Percentiles rank a stretch among this genome's conserved stretches.
These are phyloP conservation scores for Torymus texanus DNA, from an alignment of 2,888 invertebrate genomes.

Conservation along the genomic window DNA sequence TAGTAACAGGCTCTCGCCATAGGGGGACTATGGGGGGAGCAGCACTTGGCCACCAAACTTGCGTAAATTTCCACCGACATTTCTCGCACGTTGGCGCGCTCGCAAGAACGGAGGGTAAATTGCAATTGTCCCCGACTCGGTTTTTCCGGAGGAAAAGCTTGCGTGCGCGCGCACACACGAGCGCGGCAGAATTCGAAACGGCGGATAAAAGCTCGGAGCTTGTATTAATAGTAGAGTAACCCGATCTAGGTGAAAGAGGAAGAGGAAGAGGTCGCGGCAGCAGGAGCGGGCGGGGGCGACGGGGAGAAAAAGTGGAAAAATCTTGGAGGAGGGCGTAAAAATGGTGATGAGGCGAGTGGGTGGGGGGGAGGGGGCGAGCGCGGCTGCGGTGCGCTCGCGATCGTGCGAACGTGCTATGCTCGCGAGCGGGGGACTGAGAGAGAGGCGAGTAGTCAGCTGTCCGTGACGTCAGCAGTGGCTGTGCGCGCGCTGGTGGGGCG, in stretches of 20 bases:
- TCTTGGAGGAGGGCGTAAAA: slow-evolving; percentile 31
- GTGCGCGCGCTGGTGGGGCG: slow-evolving; percentile 50
- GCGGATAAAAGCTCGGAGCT: not conserved
- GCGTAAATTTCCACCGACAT: no score
- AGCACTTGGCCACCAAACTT: no score
- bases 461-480: slow-evolving; percentile 68
- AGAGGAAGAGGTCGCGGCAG: not conserved
- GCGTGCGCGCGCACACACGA: no score
- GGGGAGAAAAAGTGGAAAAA: not conserved
- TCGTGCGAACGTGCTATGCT: no score
- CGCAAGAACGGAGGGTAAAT: no score
- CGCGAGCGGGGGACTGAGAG: not conserved
- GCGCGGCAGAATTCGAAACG: not conserved
- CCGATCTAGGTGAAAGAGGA: slow-evolving; percentile 2
- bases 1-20: slow-evolving; percentile 39
- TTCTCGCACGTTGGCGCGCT: no score
- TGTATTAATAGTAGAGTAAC: slow-evolving; percentile 43
- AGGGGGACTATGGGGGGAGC: no score
- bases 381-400: no score
- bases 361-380: no score
- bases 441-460: slow-evolving; percentile 69
- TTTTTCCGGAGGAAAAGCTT: no score
- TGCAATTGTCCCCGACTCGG: no score
- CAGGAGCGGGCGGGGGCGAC: not conserved
- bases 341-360: not conserved